These are phyloP conservation scores for Argyrosomus regius DNA, from an alignment of 2,797 vertebrate species.

Conservation along the genomic window DNA sequence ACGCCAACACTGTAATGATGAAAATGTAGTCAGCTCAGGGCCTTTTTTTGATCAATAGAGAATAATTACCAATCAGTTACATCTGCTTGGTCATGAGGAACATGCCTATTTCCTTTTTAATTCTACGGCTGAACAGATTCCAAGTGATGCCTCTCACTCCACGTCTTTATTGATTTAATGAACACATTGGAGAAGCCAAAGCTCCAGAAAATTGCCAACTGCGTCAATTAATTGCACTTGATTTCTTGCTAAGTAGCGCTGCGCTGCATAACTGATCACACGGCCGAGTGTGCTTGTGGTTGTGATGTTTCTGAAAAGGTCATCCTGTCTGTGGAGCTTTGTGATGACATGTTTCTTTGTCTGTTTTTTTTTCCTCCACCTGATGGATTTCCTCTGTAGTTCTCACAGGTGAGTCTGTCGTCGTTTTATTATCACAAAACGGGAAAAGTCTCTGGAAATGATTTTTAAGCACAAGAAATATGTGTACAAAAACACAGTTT, in stretches of 20 bases:
- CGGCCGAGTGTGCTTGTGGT: background rate
- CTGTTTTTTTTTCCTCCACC: conserved; percentile 16
- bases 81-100: conserved; percentile 55
- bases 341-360: conserved; percentile 62
- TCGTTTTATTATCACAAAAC: background rate
- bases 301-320: conserved; percentile 34
- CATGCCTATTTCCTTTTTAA: conserved; percentile 50
- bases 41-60: conserved; percentile 65
- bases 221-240: conserved; percentile 28
- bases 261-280: conserved; percentile 2
- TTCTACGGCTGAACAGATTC: conserved; percentile 55
- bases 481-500: background rate
- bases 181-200: conserved; percentile 38
- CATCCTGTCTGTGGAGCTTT: background rate
- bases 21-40: conserved; percentile 40
- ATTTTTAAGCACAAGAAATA: background rate
- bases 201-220: conserved; percentile 37
- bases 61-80: conserved; percentile 61
- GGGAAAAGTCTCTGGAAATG: background rate
- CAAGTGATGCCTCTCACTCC: conserved; percentile 38
- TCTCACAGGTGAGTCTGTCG: conserved; percentile 84
- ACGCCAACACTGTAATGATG: conserved; percentile 36
- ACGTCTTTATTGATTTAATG: conserved; percentile 45
- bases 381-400: conserved; percentile 72
- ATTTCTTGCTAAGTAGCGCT: conserved; percentile 27